A percentile compares a stretch with the other conserved stretches of the same genome.
Evolutionary conservation across 2,888 invertebrate genomes (phyloP).

Genomic region (Microdon myrmicae): DNA sequence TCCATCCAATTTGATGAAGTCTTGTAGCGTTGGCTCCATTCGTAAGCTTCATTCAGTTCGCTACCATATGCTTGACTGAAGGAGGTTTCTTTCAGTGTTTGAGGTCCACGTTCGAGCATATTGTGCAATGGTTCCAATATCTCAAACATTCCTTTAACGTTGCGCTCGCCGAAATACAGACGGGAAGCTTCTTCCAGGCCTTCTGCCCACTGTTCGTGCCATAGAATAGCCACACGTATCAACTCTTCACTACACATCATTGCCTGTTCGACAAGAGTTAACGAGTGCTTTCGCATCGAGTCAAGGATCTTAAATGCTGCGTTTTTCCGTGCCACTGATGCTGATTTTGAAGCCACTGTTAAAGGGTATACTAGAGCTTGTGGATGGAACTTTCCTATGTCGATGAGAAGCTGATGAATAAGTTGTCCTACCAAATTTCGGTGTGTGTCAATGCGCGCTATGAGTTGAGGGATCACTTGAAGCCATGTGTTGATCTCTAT

Average conservation of each 20-base stretch:
- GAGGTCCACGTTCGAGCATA: slow-evolving; percentile 93
- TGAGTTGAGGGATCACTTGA: slow-evolving; percentile 98
- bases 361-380: slow-evolving; percentile 97
- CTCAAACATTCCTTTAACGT: slow-evolving; percentile 96
- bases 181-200: slow-evolving; percentile 94
- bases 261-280: slow-evolving; percentile 92
- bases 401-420: slow-evolving; percentile 92
- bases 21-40: slow-evolving; percentile 93
- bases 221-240: slow-evolving; percentile 96
- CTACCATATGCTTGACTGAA: slow-evolving; percentile 96
- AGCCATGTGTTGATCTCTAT: slow-evolving; percentile 99
- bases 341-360: slow-evolving; percentile 96
- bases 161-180: slow-evolving; percentile 95
- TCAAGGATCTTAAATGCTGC: slow-evolving; percentile 95
- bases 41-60: slow-evolving; percentile 92
- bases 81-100: slow-evolving; percentile 95
- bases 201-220: slow-evolving; percentile 99
- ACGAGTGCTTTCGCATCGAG: slow-evolving; percentile 95
- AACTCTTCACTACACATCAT: slow-evolving; percentile 96
- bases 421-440: slow-evolving; percentile 87
- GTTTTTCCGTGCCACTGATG: slow-evolving; percentile 82
- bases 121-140: slow-evolving; percentile 94
- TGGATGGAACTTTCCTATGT: slow-evolving; percentile 97
- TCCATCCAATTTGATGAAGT: slow-evolving; percentile 88
- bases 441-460: slow-evolving; percentile 96